Conservation (phyloP, 2,113 vertebrate genomes). For the Riparia riparia region DNA sequence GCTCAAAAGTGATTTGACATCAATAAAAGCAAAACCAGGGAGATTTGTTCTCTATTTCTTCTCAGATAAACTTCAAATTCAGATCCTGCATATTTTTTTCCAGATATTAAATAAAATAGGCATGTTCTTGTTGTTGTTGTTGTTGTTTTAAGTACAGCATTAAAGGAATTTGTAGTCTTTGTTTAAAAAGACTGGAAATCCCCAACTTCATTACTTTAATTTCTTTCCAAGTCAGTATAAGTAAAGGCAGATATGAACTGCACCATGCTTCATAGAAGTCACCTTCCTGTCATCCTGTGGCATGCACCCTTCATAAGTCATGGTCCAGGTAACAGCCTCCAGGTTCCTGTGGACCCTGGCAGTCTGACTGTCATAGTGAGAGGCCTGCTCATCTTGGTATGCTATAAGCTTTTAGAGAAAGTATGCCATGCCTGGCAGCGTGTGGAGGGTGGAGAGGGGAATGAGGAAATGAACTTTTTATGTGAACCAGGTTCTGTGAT, state of each 20-base stretch:
- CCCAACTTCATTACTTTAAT: not conserved
- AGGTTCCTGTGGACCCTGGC: not conserved
- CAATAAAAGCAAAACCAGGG: not conserved
- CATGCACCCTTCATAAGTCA: not conserved
- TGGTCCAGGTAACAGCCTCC: not conserved
- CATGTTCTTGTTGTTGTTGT: too few relatives aligned
- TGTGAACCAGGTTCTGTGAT: not conserved
- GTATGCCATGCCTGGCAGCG: not conserved
- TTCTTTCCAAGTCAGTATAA: not conserved
- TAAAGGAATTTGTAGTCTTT: not conserved
- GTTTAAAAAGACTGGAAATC: not conserved
- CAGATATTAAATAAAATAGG: not conserved
- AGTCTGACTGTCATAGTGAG: not conserved
- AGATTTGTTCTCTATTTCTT: not conserved
- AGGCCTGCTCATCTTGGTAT: not conserved
- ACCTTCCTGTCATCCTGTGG: not conserved
- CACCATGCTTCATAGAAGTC: not conserved
- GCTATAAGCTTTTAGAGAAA: not conserved
- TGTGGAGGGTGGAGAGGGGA: not conserved
- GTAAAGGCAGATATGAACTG: fast-evolving
- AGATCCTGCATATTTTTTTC: not conserved
- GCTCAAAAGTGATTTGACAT: slow-evolving; percentile 1
- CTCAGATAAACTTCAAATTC: not conserved
- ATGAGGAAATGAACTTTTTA: not conserved
- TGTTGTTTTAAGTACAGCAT: not conserved